Percentiles rank a stretch among this genome's conserved stretches.
These are phyloP conservation scores for Saimiri boliviensis DNA, from an alignment of 2,113 vertebrate genomes.

Conservation along the genomic window DNA sequence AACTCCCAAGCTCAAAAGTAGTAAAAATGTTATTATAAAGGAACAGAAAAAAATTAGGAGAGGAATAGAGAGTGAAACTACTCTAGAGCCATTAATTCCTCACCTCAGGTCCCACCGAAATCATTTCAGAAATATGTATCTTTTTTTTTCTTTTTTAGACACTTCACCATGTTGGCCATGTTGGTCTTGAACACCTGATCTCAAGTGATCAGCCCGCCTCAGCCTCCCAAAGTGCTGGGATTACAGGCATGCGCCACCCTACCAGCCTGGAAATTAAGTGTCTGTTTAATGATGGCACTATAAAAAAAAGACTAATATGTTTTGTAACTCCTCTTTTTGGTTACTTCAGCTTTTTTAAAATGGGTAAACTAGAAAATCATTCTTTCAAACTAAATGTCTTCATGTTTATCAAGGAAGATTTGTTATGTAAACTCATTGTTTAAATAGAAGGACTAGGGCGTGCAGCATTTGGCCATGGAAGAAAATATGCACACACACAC, in stretches of 20 bases:
- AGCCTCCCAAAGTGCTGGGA: too few species aligned
- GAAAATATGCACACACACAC: neutral
- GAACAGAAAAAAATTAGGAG: neutral
- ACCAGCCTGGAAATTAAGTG: neutral
- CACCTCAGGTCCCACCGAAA: neutral
- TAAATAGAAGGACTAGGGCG: neutral
- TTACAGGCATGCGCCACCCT: too few species aligned
- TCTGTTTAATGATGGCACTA: neutral
- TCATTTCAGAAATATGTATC: constrained; percentile 4
- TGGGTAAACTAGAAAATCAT: neutral
- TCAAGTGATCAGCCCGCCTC: too few species aligned
- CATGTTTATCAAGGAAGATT: neutral
- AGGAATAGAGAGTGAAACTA: neutral
- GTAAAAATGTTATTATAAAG: neutral
- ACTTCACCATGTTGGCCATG: too few species aligned
- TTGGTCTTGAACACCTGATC: too few species aligned
- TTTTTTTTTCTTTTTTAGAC: neutral
- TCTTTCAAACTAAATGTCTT: neutral
- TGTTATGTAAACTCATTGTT: neutral
- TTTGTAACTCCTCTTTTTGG: neutral
- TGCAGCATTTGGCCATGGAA: neutral
- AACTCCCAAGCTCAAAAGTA: neutral
- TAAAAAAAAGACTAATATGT: neutral
- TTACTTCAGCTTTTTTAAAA: neutral
- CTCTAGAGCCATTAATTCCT: neutral